Base-by-base conservation (phyloP, 2,888 invertebrate species). In the Aromia moschata region DNA sequence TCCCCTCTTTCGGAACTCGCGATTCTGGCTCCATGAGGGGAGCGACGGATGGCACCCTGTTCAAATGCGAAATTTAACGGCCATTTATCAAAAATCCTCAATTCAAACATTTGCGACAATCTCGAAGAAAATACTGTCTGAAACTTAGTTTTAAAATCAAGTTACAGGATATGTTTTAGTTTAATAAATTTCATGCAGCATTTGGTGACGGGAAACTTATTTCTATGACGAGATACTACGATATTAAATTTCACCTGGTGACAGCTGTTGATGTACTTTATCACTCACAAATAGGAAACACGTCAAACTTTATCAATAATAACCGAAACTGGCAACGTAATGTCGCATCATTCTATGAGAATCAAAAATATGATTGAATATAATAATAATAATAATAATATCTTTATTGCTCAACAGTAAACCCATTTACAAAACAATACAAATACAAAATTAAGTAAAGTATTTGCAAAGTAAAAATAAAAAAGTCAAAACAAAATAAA, bases 181-280 rank as follows among this genome's bases (percentile, higher is more conserved):
- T 59, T 62, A 67, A 67, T 67, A 63, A 67, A 64, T 67, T 65
- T 44, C 58, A 62, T 63, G 62, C 60, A 61, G 51, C 65, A 65
- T 65, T 67, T 67, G 67, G 62, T 51, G 62, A 51, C 47, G 63
- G 56, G 52, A 52, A 65, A 62, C 62, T 59, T 52, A 49, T 60
- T 55, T 58, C 59, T 58, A 52, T 63, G 64, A 62, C 60, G 65
- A 71, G 70, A 71, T 70, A 70, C 72, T 67, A 70, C 70, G 77
- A 80, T 80, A 81, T 81, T 81, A 81, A 80, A 81, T 80, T 80
- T 78, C 79, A 81, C 80, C 81, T 80, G 80, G 80, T 80, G 80
- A 78, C 81, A 81, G 79, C 77, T 80, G 80, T 75, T 75, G 76
- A 74, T 74, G 79, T 78, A 77, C 77, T 80, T 79, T 79, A 79